Conservation (phyloP, 2,888 invertebrate genomes). For the Isoperla grammatica region DNA sequence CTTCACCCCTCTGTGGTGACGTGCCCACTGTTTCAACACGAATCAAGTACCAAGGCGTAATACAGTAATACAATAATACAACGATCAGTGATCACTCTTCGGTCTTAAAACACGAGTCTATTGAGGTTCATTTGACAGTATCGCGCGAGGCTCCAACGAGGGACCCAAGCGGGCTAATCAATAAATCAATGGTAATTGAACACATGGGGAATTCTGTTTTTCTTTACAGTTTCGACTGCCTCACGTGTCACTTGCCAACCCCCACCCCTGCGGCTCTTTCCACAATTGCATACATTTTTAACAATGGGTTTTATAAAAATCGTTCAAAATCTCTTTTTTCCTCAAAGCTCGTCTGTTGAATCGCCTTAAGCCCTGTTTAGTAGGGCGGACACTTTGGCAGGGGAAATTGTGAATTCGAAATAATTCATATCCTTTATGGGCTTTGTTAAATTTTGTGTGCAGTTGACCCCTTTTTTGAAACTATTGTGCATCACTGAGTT, state of each 20-base stretch:
- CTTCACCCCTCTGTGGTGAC: too few relatives aligned
- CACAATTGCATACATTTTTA: slow-evolving; percentile 1
- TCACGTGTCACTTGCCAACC: slow-evolving; percentile 1
- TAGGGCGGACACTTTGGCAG: neutral
- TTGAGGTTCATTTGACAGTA: too few relatives aligned
- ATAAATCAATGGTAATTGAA: slow-evolving; percentile 17
- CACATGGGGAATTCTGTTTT: slow-evolving; percentile 4
- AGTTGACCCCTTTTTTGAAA: slow-evolving; percentile 31
- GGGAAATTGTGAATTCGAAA: slow-evolving; percentile 30
- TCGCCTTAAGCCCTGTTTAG: neutral
- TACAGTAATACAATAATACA: too few relatives aligned
- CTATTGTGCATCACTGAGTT: slow-evolving; percentile 34
- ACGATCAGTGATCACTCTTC: too few relatives aligned
- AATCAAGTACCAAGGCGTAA: too few relatives aligned
- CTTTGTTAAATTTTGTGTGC: slow-evolving; percentile 26
- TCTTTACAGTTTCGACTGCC: neutral
- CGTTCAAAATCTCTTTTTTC: neutral
- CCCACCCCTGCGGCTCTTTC: neutral
- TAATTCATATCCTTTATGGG: slow-evolving; percentile 30
- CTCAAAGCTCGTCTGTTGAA: neutral
- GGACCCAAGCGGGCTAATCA: neutral
- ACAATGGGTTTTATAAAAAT: neutral
- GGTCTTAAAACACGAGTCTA: too few relatives aligned
- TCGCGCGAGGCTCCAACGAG: too few relatives aligned
- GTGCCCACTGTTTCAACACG: too few relatives aligned